phyloP scores from a whole-genome alignment of 2,797 vertebrate genomes.

The Lycodopsis pacificus region DNA sequence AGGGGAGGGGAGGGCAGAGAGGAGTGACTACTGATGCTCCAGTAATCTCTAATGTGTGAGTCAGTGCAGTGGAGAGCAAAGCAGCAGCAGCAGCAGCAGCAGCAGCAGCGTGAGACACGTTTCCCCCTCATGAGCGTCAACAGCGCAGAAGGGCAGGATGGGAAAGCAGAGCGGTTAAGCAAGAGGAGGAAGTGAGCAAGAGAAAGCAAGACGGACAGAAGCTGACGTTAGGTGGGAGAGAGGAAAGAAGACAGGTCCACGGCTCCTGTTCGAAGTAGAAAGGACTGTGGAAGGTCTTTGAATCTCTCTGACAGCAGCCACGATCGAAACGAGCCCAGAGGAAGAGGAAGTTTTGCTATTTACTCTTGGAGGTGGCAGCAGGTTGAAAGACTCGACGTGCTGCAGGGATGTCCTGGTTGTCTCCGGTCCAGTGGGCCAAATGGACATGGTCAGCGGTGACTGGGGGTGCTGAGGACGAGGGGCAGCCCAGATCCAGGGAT shows the following conservation, averaged over 20 bases:
- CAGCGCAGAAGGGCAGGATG: constrained; percentile 66
- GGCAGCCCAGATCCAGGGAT: constrained; percentile 61
- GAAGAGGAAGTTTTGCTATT: constrained; percentile 45
- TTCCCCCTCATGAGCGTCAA: constrained; percentile 57
- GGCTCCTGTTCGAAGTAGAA: constrained; percentile 1
- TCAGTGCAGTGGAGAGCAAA: constrained; percentile 65
- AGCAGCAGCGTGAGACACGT: constrained; percentile 50
- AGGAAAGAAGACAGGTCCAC: constrained; percentile 17
- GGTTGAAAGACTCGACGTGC: constrained; percentile 15
- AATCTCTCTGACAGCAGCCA: constrained; percentile 6
- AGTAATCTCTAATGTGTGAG: constrained; percentile 72
- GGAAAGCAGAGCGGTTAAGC: constrained; percentile 41
- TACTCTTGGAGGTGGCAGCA: constrained; percentile 22
- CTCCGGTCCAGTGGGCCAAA: constrained; percentile 95
- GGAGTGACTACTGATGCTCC: constrained; percentile 80
- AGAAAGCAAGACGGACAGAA: constrained; percentile 23
- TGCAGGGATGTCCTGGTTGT: constrained; percentile 89
- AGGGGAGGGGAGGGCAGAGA: constrained; percentile 53
- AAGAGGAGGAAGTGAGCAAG: constrained; percentile 69
- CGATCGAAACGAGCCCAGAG: constrained; percentile 16
- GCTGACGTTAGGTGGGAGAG: constrained; percentile 16
- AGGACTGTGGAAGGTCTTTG: constrained; percentile 12
- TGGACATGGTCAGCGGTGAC: constrained; percentile 97
- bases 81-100: constrained; percentile 45
- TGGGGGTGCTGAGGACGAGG: constrained; percentile 81